Evolutionary conservation across 1,140 invertebrate species (phyloP).

Genomic region (Heliconius eleuchia): DNA sequence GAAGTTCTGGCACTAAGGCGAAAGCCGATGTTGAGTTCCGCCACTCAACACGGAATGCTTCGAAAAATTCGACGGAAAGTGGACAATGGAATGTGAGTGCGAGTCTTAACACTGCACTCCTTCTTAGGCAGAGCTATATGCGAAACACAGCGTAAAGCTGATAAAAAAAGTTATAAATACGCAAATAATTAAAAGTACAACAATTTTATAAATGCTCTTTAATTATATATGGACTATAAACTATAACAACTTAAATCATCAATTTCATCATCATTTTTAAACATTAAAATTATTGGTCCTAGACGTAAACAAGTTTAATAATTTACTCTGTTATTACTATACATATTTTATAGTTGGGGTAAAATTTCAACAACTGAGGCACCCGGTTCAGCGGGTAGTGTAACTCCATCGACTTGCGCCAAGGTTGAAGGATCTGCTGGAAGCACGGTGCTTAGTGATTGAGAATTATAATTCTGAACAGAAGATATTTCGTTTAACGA

Average conservation of each 20-base stretch:
- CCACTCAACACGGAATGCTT: no score
- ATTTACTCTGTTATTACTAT: background rate
- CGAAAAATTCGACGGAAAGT: no score
- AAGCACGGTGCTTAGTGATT: background rate
- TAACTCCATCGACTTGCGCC: constrained; percentile 25
- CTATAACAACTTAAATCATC: background rate
- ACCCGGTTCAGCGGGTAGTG: constrained; percentile 50
- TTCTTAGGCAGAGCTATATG: no score
- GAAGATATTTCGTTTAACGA: background rate
- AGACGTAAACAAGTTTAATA: background rate
- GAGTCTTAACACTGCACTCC: no score
- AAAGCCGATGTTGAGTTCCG: no score
- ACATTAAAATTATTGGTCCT: background rate
- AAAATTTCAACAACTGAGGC: constrained; percentile 56
- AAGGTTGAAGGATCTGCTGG: constrained; percentile 27
- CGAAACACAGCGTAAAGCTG: no score
- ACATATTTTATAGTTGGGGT: constrained; percentile 44
- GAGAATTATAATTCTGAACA: background rate
- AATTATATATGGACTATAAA: background rate
- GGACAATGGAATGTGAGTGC: no score
- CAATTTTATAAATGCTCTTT: background rate
- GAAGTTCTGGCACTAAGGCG: no score
- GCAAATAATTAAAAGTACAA: background rate
- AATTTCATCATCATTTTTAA: background rate
- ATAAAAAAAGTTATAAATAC: no score